phyloP scores from a whole-genome alignment of 2,888 invertebrate genomes.

The Calameuta filiformis region DNA sequence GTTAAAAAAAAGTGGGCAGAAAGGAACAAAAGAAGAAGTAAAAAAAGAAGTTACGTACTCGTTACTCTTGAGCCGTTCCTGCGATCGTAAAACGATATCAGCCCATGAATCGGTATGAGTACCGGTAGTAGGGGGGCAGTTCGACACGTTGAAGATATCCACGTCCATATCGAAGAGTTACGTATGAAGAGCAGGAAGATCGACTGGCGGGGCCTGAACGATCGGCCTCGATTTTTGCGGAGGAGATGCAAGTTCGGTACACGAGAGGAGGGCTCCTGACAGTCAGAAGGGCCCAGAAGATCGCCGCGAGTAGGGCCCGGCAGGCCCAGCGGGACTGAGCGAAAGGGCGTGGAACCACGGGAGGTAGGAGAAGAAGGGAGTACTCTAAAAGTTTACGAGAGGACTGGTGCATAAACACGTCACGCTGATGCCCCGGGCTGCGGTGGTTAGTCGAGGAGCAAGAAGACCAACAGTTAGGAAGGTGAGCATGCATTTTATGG shows the following conservation, averaged over 20 bases:
- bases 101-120: background rate
- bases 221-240: background rate
- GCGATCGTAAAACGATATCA: conserved; percentile 1
- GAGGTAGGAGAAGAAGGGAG: conserved; percentile 24
- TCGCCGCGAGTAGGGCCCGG: background rate
- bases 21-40: background rate
- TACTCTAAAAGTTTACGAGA: conserved; percentile 46
- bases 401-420: conserved; percentile 52
- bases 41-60: background rate
- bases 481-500: conserved; percentile 12
- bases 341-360: conserved; percentile 6
- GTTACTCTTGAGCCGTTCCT: background rate
- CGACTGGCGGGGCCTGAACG: background rate
- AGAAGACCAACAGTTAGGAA: conserved; percentile 12
- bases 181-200: conserved; percentile 1
- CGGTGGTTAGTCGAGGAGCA: conserved; percentile 29
- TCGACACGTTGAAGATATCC: background rate
- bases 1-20: background rate
- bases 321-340: background rate
- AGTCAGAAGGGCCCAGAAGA: conserved; percentile 14
- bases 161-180: background rate
- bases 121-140: background rate
- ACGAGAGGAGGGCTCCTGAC: background rate
- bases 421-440: conserved; percentile 40
- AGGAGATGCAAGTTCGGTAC: background rate